Base-by-base conservation (phyloP, 2,113 vertebrate species). In the Tenebrosternarchus preto region DNA sequence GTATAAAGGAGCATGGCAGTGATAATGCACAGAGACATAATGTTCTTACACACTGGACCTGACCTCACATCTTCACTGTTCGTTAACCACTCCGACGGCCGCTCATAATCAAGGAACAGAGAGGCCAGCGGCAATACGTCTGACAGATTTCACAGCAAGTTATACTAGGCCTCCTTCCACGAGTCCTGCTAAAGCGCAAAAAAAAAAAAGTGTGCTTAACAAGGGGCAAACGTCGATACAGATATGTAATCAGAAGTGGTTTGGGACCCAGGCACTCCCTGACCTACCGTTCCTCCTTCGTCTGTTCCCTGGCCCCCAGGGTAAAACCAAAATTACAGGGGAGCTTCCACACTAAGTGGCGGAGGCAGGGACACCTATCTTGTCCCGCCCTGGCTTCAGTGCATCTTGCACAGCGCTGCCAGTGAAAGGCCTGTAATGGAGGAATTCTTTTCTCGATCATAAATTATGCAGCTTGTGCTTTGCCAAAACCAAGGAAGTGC, bases 311-410 rank as follows among this genome's bases (percentile, higher is more conserved):
- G 78, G 73, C 57, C 31, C 78, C 64, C 22, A 4, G 76, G 74
- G 82, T 66, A 80, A 90, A 90, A 87, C 85, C 84, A 79, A 80
- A 90, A 91, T 93, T 88, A 88, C 83, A 84, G 84, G 73, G 31
- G 83, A 82, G 70, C 86, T 78, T 12, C 74, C 70, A 11, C 57
- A 39, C 85, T 84, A 53, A 43, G 9, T 74, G 53, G 57, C 46
- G 36, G n/a, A 78, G 73, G 55, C 67, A 56, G 31, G 50, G 66
- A 84, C 55, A 82, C 68, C 68, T 73, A 67, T 43, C 67, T 75
- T 46, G 76, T 77, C 72, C 68, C 25, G 84, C 57, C 77, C 80
- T 66, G 27, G 43, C 55, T 80, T 86, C 81, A 81, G 82, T 79
- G 57, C 25, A 63, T 33, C 57, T 16, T 82, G 79, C 1, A 82